A percentile compares a stretch with the other conserved stretches of the same genome.
phyloP scores from a whole-genome alignment of 2,113 vertebrate genomes.

The Tringa solitaria region DNA sequence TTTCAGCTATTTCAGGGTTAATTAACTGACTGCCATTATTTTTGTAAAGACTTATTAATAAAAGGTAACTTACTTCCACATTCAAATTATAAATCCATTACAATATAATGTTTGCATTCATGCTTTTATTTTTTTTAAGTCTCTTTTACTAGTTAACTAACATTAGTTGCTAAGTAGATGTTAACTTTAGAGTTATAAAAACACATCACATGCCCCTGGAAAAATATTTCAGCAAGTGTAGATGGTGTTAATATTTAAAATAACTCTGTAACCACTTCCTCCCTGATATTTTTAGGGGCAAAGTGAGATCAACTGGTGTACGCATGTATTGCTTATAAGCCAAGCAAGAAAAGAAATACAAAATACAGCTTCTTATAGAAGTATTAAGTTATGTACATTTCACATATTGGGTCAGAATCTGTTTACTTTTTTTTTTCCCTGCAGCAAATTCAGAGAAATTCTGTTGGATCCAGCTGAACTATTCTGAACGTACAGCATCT shows the following conservation, averaged over 20 bases:
- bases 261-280: slow-evolving; percentile 28
- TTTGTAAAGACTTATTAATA: neutral
- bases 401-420: neutral
- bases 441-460: neutral
- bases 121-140: neutral
- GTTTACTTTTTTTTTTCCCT: neutral
- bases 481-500: neutral
- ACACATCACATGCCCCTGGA: neutral
- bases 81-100: neutral
- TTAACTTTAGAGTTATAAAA: neutral
- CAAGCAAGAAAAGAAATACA: neutral
- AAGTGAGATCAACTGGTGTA: neutral
- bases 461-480: neutral
- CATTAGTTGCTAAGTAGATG: neutral
- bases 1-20: neutral
- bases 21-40: neutral
- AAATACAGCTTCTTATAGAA: neutral
- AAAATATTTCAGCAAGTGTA: neutral
- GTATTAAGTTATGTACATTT: neutral
- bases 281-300: neutral
- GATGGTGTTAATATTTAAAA: neutral
- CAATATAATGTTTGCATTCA: neutral
- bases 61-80: neutral
- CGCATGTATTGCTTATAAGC: neutral
- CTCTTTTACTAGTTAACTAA: neutral